Evolutionary conservation across 1,140 invertebrate genomes (phyloP), one percentile per base, ranked within the genome.

Genomic region (Drosophila funebris): DNA sequence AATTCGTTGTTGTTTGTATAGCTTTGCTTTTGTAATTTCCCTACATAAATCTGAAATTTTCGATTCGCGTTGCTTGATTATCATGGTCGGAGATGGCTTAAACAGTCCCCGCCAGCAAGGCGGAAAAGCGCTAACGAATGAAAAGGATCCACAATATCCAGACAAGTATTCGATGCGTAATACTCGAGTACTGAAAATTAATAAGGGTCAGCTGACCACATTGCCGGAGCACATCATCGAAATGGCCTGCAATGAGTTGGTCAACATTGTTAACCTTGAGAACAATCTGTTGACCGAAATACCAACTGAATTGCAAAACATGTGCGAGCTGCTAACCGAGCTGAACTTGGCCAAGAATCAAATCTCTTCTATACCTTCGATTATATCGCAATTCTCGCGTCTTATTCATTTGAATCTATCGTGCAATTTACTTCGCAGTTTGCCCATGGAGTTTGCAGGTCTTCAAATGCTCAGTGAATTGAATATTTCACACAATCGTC

Each of bases 81-180:
- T 8, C 37, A 58, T 57, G 60, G 83, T 82, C 2, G 67, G 75
- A 2, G 82, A 87, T 53, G 82, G 82, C n/a, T 50, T 87, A 1
- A 87, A 87, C 11, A 78, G 74, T 61, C 82, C 82, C 0, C 63
- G 82, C 2, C 22, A 22, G 24, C 83, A 88, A 46, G 71, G 78
- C 4, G 82, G 78, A 3, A 64, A 50, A 33, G 1, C 20, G n/a
- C 6, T 0, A 0, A 0, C 9, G 3, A 3, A 33, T 0, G 29
- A 33, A 0, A 11, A 5, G 4, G 53, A 31, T 0, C 16, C 20
- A 0, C 41, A 41, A 1, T 73, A 67, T 33, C 83, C 83, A 0
- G 83, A 82, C 11, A 85, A 87, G 39, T 78, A 87, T 20, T 5
- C 24, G 3, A 82, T 87, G 83, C 70, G 82, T 0, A 69, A 76